A percentile compares a stretch with the other conserved stretches of the same genome.
Evolutionary conservation across 2,113 vertebrate species (phyloP).

Genomic region (Pimephales promelas): DNA sequence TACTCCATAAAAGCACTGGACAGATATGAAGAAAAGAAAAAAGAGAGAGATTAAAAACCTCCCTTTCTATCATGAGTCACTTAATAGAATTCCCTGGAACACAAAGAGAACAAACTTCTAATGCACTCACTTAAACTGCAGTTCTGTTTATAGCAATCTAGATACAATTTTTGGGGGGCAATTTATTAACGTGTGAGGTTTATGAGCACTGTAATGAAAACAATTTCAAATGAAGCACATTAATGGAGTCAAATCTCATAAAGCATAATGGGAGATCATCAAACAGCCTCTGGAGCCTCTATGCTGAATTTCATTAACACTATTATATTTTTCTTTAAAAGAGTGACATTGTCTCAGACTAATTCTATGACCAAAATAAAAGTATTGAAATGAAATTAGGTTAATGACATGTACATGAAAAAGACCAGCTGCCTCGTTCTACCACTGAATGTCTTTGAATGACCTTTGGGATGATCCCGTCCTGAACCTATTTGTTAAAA

Average conservation of each 20-base stretch:
- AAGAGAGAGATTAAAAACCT: too few species aligned
- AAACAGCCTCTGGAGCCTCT: not conserved
- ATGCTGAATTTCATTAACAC: not conserved
- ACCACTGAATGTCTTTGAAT: not conserved
- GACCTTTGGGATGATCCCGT: not conserved
- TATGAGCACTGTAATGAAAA: slow-evolving; percentile 11
- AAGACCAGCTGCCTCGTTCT: not conserved
- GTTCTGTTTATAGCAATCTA: not conserved
- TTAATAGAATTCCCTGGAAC: slow-evolving; percentile 39
- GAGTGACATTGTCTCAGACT: not conserved
- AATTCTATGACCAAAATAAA: not conserved
- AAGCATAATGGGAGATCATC: slow-evolving; percentile 2
- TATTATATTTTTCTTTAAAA: slow-evolving; percentile 1
- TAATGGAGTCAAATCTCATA: not conserved
- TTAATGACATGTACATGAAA: not conserved
- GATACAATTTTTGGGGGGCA: not conserved
- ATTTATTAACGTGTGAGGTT: slow-evolving; percentile 14
- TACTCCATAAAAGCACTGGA: too few species aligned
- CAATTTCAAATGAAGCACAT: not conserved
- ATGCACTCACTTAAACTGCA: slow-evolving; percentile 14
- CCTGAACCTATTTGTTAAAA: not conserved
- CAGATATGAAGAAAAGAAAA: too few species aligned
- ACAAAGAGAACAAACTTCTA: slow-evolving; percentile 35
- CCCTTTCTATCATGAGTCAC: slow-evolving; percentile 18
- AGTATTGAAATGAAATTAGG: not conserved